Evolutionary conservation across 2,113 vertebrate genomes (phyloP), one percentile per base, ranked within the genome.

Genomic region (Apus apus): DNA sequence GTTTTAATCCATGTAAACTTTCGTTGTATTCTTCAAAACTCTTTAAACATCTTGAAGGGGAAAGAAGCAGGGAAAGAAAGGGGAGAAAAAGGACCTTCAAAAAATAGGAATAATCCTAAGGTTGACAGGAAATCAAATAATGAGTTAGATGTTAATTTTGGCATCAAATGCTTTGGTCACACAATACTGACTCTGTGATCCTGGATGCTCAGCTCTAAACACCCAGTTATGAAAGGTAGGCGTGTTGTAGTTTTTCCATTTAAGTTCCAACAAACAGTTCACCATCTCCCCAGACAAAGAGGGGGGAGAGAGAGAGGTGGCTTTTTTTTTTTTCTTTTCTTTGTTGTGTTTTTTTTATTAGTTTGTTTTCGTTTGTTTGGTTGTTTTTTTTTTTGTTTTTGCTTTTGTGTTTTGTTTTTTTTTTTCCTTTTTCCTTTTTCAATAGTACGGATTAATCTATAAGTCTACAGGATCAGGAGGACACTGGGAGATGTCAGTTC

Each of bases 81-180:
- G 87, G 23, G 89, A 94, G 79, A 90, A 93, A 95, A 97, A 72
- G 89, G 93, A 93, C 90, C 96, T 97, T 97, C 86, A 95, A 98
- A 94, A 97, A 97, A 62, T 90, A 97, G 97, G 96, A 97, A 94
- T 89, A 96, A 91, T 96, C 94, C 95, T 97, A 96, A 92, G 80
- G 70, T 95, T 97, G 96, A 97, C 94, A 98, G 93, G 95, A 98
- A 98, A 97, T 97, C 97, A 97, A 97, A 98, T 98, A 67, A 96
- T 98, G 97, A 97, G 91, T 98, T 97, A 98, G 98, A 97, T 5
- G 64, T 97, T 98, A 98, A 99, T 99, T 99, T 99, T 99, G 99
- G 99, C 99, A 99, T 99, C 98, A 98, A 95, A 99, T 99, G 98
- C 99, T 99, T 99, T 99, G 99, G 99, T 99, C 99, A 99, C 98